Evolutionary conservation across 2,797 vertebrate species (phyloP), one percentile per base, ranked within the genome.

Genomic region (Spondyliosoma cantharus): DNA sequence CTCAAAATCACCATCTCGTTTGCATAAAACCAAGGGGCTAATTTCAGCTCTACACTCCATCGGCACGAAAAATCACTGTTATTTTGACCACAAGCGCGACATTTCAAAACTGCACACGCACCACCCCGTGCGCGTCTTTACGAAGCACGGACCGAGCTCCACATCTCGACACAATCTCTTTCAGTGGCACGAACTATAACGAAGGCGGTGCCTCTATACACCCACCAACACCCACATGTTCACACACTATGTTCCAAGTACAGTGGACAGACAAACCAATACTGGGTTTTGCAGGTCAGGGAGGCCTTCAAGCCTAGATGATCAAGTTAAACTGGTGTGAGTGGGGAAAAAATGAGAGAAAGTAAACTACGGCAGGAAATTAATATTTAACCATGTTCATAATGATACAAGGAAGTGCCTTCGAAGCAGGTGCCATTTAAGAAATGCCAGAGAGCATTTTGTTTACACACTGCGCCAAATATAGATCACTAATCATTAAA

Each of bases 41-140:
- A 46, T 57, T 63, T 60, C 43, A 61, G 12, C 1, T 20, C 19
- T 37, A 50, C 4, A n/a, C 60, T 49, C 76, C 2, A 37, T 9
- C 32, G 32, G 32, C 32, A 2, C 43, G 32, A 25, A 6, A 49
- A 63, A 22, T 9, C 17, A 25, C 14, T 43, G 16, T 59, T 65
- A 50, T 63, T 71, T 70, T 67, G 59, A n/a, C 24, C 48, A 68
- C 61, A 75, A 46, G 22, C 53, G 19, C 2, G n/a, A 73, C 66
- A 66, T 74, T 74, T 78, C 52, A 58, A 32, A 77, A 45, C 5
- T 64, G 59, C 65, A 64, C 52, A 43, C 13, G 52, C 11, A 32
- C 8, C 61, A 17, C 1, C 17, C 1, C 29, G 32, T 17, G 13
- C 22, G 49, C 73, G n/a, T 71, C 19, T 32, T 5, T 22, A 17